Evolutionary conservation across 2,113 vertebrate species (phyloP), one percentile per base, ranked within the genome.

Genomic region (Ellobius talpinus): DNA sequence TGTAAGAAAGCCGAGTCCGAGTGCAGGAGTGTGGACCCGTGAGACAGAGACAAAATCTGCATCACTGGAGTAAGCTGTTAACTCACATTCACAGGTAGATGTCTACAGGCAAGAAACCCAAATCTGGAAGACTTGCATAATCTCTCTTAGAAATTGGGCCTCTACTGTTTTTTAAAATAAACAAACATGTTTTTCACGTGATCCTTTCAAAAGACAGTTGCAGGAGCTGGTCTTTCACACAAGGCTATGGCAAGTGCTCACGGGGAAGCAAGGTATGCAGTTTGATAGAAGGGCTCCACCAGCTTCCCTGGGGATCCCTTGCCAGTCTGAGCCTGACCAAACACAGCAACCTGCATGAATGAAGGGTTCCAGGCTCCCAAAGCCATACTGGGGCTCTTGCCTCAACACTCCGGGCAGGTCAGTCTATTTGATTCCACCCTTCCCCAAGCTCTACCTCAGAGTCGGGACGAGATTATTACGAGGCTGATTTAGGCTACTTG

Each of bases 61-160:
- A 65, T 2, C 90, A 33, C 45, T 39, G 87, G 14, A 93, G 1
- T 58, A 23, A 7, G 58, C 58, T 0, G 58, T 58, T 58, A 58
- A n/a, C n/a, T n/a, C 65, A 87, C 16, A 68, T 39, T 92, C 87
- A 77, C 9, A 7, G 82, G 88, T 74, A 70, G 70, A 95, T 92
- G 39, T 16, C 10, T 87, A 82, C 11, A n/a, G 65, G 19, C 36
- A 95, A 10, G 78, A 17, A 4, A 90, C 26, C 13, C 63, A 87
- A 84, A 72, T 73, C 52, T 84, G 33, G 90, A 91, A 93, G 68
- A n/a, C 5, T 92, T 79, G 82, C 39, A 58, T 21, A 82, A 87
- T 77, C 36, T 90, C 85, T 94, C 33, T 94, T 81, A 92, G 74
- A 92, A 86, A 42, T 3, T 87, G 33, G 92, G 52, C 23, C 90